Evolutionary conservation across 2,797 vertebrate genomes (phyloP), one percentile per base, ranked within the genome.

Genomic region (Gambelia wislizenii): DNA sequence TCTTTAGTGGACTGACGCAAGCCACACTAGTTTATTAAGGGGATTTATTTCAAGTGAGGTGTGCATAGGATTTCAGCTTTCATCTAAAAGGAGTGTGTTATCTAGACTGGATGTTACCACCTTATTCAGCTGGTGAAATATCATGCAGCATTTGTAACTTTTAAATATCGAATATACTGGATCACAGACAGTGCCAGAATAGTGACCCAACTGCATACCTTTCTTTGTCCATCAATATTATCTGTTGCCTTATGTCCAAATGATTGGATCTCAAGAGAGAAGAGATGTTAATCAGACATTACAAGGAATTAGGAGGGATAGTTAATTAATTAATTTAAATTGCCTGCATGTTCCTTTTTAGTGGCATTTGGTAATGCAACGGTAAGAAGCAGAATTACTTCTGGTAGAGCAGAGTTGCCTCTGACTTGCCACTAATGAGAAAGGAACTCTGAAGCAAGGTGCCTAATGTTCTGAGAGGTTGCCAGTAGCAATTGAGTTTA

Each of bases 241-340:
- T 30, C 49, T 74, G 5, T 30, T 20, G 2, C 33, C 27, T 54
- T 84, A 7, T 76, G 59, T 4, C 14, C 0, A 1, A 6, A 0
- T 67, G 47, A 6, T 1, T 0, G 0, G 1, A 6, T 25, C 22
- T 42, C 36, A 7, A n/a, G 0, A 1, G 7, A 33, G 1, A 42
- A 83, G 6, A 39, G 2, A 6, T 27, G 22, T 67, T 39, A 27
- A 5, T 42, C 27, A 84, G 49, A 64, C 20, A 36, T 36, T 36
- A 8, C 64, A 64, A 70, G 47, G 76, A n/a, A 78, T 80, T 77
- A 14, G 0, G 14, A 88, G 67, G n/a, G n/a, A n/a, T n/a, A n/a
- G n/a, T n/a, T n/a, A n/a, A n/a, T n/a, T n/a, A n/a, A n/a, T n/a
- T n/a, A n/a, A n/a, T n/a, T n/a, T n/a, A n/a, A n/a, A n/a, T n/a